Percentiles rank a stretch among this genome's conserved stretches.
Conservation (phyloP, 1,140 invertebrate species). For the Heliconius eleuchia region DNA sequence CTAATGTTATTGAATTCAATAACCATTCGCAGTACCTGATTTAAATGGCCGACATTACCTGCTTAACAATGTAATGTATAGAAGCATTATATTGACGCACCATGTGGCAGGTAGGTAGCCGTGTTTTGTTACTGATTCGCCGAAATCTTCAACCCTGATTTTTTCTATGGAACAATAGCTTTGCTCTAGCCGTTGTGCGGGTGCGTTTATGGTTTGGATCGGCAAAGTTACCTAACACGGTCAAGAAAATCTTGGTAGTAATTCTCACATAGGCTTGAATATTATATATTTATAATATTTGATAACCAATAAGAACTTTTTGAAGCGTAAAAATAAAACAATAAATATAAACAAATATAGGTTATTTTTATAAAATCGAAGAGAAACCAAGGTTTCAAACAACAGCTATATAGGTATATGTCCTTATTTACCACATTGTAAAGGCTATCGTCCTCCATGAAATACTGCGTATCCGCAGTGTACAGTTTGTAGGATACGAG, state of each 20-base stretch:
- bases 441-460: background rate
- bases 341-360: background rate
- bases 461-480: slow-evolving; percentile 20
- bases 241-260: background rate
- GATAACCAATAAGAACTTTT: background rate
- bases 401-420: background rate
- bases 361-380: background rate
- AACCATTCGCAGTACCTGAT: background rate
- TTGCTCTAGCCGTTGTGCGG: slow-evolving; percentile 3
- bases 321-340: background rate
- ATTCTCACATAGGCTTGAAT: background rate
- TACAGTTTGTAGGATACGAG: background rate
- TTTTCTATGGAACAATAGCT: slow-evolving; percentile 16
- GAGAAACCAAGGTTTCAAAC: background rate
- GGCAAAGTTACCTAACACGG: background rate
- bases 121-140: slow-evolving; percentile 10
- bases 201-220: slow-evolving; percentile 2
- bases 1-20: background rate
- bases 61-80: slow-evolving; percentile 14
- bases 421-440: slow-evolving; percentile 10
- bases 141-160: slow-evolving; percentile 18
- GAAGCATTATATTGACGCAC: slow-evolving; percentile 8
- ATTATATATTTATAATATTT: background rate
- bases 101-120: slow-evolving; percentile 5
- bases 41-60: slow-evolving; percentile 16